A percentile compares a stretch with the other conserved stretches of the same genome.
These are phyloP conservation scores for Xestia rhomboidea DNA, from an alignment of 2,888 invertebrate genomes.

Conservation along the genomic window DNA sequence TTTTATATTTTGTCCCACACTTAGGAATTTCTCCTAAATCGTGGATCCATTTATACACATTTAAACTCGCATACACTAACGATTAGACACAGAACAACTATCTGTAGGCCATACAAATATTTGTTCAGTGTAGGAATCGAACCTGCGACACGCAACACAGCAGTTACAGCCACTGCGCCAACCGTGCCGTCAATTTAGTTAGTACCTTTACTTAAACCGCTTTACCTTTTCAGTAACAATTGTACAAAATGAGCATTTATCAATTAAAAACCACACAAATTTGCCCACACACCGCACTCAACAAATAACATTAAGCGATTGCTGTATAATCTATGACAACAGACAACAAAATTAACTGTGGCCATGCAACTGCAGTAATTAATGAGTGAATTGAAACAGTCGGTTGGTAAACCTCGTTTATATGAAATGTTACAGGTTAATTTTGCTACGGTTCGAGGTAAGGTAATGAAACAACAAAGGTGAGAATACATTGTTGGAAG, in stretches of 20 bases:
- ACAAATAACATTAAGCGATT: slow-evolving; percentile 51
- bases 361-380: slow-evolving; percentile 50
- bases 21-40: not conserved
- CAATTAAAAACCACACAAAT: slow-evolving; percentile 23
- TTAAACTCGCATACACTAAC: not conserved
- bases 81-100: not conserved
- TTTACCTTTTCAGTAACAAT: not conserved
- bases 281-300: slow-evolving; percentile 32
- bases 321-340: slow-evolving; percentile 57
- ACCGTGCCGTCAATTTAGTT: not conserved
- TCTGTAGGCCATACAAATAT: not conserved
- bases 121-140: not conserved
- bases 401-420: slow-evolving; percentile 15
- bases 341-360: slow-evolving; percentile 59
- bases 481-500: not conserved
- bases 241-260: slow-evolving; percentile 18
- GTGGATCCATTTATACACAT: not conserved
- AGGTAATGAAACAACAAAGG: slow-evolving; percentile 7
- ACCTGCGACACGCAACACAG: not conserved
- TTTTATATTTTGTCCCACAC: too few species aligned
- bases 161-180: not conserved
- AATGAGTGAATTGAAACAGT: slow-evolving; percentile 53
- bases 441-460: slow-evolving; percentile 9
- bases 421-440: slow-evolving; percentile 29
- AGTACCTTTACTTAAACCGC: not conserved